These are phyloP conservation scores for Chrysina gloriosa DNA, from an alignment of 2,888 invertebrate species.

Conservation along the genomic window DNA sequence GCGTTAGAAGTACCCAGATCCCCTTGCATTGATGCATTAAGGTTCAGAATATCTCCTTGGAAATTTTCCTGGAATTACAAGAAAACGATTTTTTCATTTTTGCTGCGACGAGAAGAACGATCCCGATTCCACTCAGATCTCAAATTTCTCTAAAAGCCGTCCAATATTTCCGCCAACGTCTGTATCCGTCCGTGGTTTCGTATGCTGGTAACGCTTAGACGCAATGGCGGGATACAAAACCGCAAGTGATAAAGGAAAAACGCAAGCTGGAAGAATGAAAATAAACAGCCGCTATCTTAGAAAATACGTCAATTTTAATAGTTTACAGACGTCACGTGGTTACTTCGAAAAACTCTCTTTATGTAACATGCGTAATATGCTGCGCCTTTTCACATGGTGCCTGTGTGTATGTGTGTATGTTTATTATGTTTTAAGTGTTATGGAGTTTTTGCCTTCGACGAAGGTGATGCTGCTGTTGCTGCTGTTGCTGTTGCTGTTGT, in stretches of 20 bases:
- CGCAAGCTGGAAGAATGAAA: constrained; percentile 18
- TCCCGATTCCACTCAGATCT: too few species aligned
- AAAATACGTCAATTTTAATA: constrained; percentile 37
- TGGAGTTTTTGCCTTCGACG: background rate
- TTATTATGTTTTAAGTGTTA: constrained; percentile 6
- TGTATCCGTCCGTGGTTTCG: background rate
- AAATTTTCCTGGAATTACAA: too few species aligned
- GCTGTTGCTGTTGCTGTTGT: too few species aligned
- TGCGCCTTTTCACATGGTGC: constrained; percentile 2
- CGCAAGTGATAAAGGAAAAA: constrained; percentile 30
- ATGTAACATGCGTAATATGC: constrained; percentile 15
- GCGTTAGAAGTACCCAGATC: too few species aligned
- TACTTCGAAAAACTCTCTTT: constrained; percentile 28
- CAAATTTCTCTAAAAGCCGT: background rate
- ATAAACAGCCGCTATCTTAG: constrained; percentile 30
- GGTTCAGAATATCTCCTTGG: too few species aligned
- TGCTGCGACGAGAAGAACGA: too few species aligned
- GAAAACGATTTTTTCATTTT: too few species aligned
- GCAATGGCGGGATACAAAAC: constrained; percentile 29
- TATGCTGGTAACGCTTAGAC: background rate
- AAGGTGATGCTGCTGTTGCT: constrained; percentile 9
- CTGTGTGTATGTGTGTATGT: background rate
- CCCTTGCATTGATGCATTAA: too few species aligned
- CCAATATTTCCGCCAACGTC: background rate
- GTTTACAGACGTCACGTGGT: constrained; percentile 31